phyloP scores from a whole-genome alignment of 2,113 vertebrate genomes.

The Axis porcinus region DNA sequence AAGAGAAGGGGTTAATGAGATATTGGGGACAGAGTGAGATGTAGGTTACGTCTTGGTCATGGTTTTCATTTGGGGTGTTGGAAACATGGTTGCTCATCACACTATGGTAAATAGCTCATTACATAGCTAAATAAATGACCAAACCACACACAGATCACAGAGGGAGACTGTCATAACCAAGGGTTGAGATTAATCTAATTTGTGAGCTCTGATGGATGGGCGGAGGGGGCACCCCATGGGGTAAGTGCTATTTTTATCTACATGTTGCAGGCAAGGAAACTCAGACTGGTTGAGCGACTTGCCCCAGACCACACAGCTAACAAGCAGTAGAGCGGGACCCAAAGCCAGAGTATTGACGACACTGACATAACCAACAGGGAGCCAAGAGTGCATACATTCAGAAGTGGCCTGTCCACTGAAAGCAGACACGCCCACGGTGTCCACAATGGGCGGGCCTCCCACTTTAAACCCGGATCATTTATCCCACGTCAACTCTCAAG shows the following conservation, averaged over 20 bases:
- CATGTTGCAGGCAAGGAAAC: background rate
- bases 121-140: background rate
- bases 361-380: background rate
- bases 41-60: background rate
- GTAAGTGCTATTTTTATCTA: background rate
- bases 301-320: background rate
- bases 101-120: background rate
- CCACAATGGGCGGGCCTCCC: background rate
- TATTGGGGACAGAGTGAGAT: background rate
- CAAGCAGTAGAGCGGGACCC: background rate
- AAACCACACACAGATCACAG: background rate
- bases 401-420: background rate
- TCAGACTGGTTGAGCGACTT: background rate
- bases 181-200: background rate
- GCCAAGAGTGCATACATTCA: background rate
- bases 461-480: background rate
- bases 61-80: background rate
- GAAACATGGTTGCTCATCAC: background rate
- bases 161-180: background rate
- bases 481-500: background rate
- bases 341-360: too few relatives aligned
- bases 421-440: background rate
- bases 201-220: background rate
- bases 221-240: accelerated
- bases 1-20: background rate